Evolutionary conservation across 2,888 invertebrate genomes (phyloP).

Genomic region (Choristoneura rosaceana): DNA sequence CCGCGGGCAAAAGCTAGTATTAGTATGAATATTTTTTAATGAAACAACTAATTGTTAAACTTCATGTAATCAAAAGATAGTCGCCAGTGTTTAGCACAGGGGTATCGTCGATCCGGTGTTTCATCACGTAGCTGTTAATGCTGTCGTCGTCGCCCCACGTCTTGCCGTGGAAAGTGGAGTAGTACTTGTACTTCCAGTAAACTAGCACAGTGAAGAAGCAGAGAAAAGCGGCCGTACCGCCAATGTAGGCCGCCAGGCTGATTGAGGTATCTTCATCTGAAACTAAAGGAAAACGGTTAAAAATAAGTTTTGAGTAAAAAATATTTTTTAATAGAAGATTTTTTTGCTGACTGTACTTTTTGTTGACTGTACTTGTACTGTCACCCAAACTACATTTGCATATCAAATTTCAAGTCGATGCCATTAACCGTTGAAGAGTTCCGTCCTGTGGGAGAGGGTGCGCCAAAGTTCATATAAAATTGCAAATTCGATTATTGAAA

Average conservation of each 20-base stretch:
- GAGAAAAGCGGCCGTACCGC: constrained; percentile 12
- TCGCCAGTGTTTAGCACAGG: background rate
- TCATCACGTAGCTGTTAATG: constrained; percentile 12
- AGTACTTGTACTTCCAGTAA: constrained; percentile 25
- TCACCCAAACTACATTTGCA: too few species aligned
- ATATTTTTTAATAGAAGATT: too few species aligned
- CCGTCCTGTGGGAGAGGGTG: too few species aligned
- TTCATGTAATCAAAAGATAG: constrained; percentile 22
- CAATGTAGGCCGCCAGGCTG: constrained; percentile 10
- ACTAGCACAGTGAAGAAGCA: constrained; percentile 14
- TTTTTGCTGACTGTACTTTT: too few species aligned
- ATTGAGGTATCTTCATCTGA: constrained; percentile 10
- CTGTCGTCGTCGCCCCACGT: constrained; percentile 23
- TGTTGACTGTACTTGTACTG: too few species aligned
- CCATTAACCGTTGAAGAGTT: too few species aligned
- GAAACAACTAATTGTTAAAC: background rate
- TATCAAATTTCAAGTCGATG: too few species aligned
- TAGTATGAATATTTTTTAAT: too few species aligned
- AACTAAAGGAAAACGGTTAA: background rate
- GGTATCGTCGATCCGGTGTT: constrained; percentile 4
- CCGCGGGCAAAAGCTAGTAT: too few species aligned
- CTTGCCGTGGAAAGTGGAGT: constrained; percentile 16
- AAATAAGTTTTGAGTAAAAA: too few species aligned
- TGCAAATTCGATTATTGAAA: too few species aligned
- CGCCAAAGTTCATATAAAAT: too few species aligned